Conservation (phyloP, 2,113 vertebrate species). For the Perca flavescens region DNA sequence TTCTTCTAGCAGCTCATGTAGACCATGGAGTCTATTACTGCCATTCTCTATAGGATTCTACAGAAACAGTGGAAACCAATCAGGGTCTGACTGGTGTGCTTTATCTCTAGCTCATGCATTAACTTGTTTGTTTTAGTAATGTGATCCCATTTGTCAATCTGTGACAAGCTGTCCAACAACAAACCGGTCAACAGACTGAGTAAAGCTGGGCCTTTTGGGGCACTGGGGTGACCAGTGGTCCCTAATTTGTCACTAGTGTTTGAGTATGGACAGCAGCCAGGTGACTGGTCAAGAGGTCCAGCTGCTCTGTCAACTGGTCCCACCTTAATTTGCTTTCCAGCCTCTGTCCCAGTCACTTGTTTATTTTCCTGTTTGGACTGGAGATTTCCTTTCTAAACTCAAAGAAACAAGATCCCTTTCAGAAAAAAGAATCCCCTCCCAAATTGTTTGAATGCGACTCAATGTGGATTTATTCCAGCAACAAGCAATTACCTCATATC, state of each 20-base stretch:
- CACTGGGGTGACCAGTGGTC: conserved; percentile 31
- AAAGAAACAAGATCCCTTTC: conserved; percentile 50
- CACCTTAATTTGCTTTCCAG: conserved; percentile 40
- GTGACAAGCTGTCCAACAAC: conserved; percentile 63
- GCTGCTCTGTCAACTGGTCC: conserved; percentile 40
- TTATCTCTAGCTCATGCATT: conserved; percentile 53
- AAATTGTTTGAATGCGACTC: conserved; percentile 41
- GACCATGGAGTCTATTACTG: background rate
- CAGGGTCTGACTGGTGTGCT: conserved; percentile 22
- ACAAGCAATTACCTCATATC: conserved; percentile 34
- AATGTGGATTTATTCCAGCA: conserved; percentile 35
- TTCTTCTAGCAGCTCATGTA: conserved; percentile 4
- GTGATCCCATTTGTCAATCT: conserved; percentile 69
- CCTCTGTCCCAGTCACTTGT: conserved; percentile 58
- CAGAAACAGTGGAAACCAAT: conserved; percentile 21
- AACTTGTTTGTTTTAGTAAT: conserved; percentile 72
- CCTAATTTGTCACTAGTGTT: conserved; percentile 65
- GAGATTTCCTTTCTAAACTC: conserved; percentile 77
- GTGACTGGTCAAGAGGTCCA: conserved; percentile 68
- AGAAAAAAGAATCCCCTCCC: conserved; percentile 25
- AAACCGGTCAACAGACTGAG: conserved; percentile 60
- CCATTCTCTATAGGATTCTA: conserved; percentile 7
- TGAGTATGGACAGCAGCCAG: conserved; percentile 60
- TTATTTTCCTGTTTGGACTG: conserved; percentile 79
- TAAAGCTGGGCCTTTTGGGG: conserved; percentile 45